These are phyloP conservation scores for Argyrosomus regius DNA, from an alignment of 2,797 vertebrate species.

Conservation along the genomic window DNA sequence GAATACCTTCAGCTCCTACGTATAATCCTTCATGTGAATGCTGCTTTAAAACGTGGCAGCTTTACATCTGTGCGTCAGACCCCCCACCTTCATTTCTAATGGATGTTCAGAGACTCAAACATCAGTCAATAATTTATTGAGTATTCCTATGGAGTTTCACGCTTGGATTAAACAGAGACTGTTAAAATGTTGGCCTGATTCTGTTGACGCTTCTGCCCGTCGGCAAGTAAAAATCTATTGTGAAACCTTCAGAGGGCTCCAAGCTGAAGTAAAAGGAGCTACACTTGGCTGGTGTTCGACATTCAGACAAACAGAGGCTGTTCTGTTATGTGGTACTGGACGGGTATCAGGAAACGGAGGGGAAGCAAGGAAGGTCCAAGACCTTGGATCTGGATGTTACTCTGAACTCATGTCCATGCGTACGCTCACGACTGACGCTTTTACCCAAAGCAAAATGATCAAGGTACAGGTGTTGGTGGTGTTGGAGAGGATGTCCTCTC, in stretches of 20 bases:
- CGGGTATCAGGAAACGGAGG: constrained; percentile 59
- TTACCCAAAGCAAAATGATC: too few relatives aligned
- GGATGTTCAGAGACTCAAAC: constrained; percentile 66
- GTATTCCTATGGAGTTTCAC: constrained; percentile 68
- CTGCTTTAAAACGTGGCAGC: constrained; percentile 42
- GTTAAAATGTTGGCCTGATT: constrained; percentile 55
- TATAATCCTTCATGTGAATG: constrained; percentile 44
- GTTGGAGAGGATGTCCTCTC: too few relatives aligned
- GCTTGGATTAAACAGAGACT: constrained; percentile 56
- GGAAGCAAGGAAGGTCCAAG: constrained; percentile 34
- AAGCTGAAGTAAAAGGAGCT: constrained; percentile 28
- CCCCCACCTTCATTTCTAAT: constrained; percentile 65
- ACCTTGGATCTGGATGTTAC: constrained; percentile 19
- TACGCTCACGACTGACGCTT: not conserved
- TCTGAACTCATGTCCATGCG: constrained; percentile 13
- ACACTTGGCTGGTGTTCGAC: constrained; percentile 47
- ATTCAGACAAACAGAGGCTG: constrained; percentile 57
- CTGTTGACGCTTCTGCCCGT: constrained; percentile 29
- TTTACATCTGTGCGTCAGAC: constrained; percentile 49
- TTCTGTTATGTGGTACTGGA: constrained; percentile 59
- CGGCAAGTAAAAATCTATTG: constrained; percentile 30
- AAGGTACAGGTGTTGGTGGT: too few relatives aligned
- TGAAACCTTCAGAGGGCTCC: constrained; percentile 46
- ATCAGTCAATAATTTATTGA: constrained; percentile 72
- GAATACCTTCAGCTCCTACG: not conserved